phyloP scores from a whole-genome alignment of 2,797 vertebrate genomes.

The Trichosurus vulpecula region DNA sequence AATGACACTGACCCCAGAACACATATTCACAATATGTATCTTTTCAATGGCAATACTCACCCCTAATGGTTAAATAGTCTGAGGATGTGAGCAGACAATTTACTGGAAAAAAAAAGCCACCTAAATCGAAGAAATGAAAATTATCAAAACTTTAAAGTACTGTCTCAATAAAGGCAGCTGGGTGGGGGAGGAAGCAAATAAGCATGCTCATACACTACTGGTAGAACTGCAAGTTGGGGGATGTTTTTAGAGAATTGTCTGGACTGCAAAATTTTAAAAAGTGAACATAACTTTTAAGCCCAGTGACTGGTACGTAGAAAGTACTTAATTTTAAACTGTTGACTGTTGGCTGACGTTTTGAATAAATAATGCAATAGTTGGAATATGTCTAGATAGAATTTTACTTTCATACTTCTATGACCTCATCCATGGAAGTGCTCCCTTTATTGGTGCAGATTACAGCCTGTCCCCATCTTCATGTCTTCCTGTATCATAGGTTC shows the following conservation, averaged over 20 bases:
- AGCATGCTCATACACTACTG: neutral
- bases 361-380: neutral
- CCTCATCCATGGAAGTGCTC: neutral
- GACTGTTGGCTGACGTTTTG: neutral
- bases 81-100: neutral
- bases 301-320: neutral
- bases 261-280: neutral
- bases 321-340: neutral
- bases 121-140: neutral
- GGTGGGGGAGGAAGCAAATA: neutral
- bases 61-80: neutral
- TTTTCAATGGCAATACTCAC: neutral
- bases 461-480: neutral
- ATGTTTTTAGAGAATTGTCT: neutral
- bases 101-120: neutral
- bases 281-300: neutral
- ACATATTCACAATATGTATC: neutral
- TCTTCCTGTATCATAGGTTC: neutral
- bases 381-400: neutral
- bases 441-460: neutral
- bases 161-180: neutral
- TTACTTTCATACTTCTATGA: neutral
- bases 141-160: neutral
- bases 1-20: neutral
- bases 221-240: neutral